Evolutionary conservation across 2,888 invertebrate species (phyloP).

Genomic region (Steinernema scapterisci): DNA sequence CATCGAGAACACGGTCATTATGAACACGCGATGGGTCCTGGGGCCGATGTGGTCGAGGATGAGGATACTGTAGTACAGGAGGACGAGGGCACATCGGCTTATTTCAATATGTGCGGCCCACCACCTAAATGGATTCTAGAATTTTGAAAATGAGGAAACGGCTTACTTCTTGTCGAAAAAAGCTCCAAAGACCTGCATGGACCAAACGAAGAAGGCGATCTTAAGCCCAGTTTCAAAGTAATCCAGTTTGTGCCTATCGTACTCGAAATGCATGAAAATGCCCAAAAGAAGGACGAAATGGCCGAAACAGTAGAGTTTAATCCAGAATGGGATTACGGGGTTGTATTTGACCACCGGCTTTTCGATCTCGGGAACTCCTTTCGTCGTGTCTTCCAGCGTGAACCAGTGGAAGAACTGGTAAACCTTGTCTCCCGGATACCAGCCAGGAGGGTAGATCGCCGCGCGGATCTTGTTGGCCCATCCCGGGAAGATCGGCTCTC

Average conservation of each 20-base stretch:
- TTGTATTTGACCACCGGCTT: slow-evolving; percentile 59
- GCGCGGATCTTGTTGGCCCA: slow-evolving; percentile 72
- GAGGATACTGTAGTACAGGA: slow-evolving; percentile 53
- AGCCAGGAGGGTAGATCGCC: slow-evolving; percentile 84
- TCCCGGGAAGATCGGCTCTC: slow-evolving; percentile 55
- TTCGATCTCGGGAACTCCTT: slow-evolving; percentile 60
- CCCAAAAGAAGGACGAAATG: slow-evolving; percentile 59
- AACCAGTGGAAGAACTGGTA: slow-evolving; percentile 64
- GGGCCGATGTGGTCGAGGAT: slow-evolving; percentile 56
- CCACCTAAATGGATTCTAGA: slow-evolving; percentile 45
- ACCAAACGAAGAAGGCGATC: slow-evolving; percentile 61
- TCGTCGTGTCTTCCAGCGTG: slow-evolving; percentile 55
- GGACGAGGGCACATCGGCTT: slow-evolving; percentile 53
- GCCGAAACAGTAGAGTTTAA: slow-evolving; percentile 55
- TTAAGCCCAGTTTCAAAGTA: slow-evolving; percentile 60
- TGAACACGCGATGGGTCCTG: slow-evolving; percentile 59
- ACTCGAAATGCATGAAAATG: slow-evolving; percentile 65
- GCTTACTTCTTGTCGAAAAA: slow-evolving; percentile 53
- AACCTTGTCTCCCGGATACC: slow-evolving; percentile 76
- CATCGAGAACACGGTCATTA: slow-evolving; percentile 47
- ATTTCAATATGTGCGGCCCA: slow-evolving; percentile 60
- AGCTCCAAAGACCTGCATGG: slow-evolving; percentile 61
- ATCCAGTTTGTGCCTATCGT: slow-evolving; percentile 55
- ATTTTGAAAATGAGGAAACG: background rate
- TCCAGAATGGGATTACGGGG: slow-evolving; percentile 52